Conservation (phyloP, 2,797 vertebrate genomes). For the Sebastes minor region DNA sequence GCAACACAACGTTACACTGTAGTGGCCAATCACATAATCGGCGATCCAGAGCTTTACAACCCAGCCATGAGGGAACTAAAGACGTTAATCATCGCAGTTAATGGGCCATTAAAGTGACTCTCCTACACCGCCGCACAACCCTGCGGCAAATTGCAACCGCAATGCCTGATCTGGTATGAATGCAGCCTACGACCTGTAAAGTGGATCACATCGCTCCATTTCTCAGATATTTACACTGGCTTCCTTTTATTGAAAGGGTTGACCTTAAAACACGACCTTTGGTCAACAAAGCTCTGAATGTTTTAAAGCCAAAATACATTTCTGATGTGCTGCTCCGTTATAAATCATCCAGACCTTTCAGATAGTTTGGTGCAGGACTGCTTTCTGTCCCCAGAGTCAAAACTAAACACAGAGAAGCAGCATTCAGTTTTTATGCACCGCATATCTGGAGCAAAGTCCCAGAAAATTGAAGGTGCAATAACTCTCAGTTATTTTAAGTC, state of each 20-base stretch:
- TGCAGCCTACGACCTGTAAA: no score
- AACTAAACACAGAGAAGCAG: neutral
- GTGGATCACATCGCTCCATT: neutral
- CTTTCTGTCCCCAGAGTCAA: neutral
- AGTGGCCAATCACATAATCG: no score
- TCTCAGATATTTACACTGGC: neutral
- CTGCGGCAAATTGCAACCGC: no score
- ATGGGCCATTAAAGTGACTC: no score
- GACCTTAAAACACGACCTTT: neutral
- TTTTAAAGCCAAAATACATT: neutral
- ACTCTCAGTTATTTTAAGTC: neutral
- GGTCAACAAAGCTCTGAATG: neutral
- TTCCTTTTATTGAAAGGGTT: neutral
- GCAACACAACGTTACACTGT: no score
- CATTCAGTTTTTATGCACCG: neutral
- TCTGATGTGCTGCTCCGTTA: neutral
- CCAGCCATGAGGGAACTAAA: no score
- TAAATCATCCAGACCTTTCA: neutral
- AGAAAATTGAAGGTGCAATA: neutral
- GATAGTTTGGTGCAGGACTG: neutral
- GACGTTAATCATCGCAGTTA: no score
- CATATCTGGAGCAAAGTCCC: neutral
- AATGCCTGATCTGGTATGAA: no score
- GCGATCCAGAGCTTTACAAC: no score
- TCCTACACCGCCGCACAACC: no score